phyloP scores from a whole-genome alignment of 2,888 invertebrate genomes.

The Dinocampus coccinellae region DNA sequence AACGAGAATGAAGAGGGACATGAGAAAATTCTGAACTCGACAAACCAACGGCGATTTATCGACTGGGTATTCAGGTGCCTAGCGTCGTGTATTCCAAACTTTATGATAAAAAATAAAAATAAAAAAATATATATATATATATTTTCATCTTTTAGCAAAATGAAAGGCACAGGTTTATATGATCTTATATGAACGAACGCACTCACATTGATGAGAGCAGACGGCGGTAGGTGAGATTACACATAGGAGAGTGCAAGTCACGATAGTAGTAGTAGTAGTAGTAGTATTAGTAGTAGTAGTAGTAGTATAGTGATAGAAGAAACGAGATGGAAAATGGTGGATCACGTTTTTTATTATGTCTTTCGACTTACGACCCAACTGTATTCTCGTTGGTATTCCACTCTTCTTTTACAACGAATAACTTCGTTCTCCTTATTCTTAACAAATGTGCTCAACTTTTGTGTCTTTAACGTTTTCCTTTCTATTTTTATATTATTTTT shows the following conservation, averaged over 20 bases:
- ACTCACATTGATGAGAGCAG: slow-evolving; percentile 38
- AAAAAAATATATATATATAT: no score
- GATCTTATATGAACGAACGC: slow-evolving; percentile 34
- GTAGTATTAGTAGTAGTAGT: background rate
- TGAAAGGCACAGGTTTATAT: slow-evolving; percentile 49
- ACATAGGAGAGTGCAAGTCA: background rate
- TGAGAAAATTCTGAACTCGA: slow-evolving; percentile 39
- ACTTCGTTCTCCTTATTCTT: background rate
- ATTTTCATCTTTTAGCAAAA: slow-evolving; percentile 41
- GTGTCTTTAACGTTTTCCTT: background rate
- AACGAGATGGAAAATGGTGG: background rate
- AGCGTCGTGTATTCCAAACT: slow-evolving; percentile 39
- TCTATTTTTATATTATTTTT: no score
- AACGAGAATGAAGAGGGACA: slow-evolving; percentile 28
- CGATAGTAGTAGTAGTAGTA: background rate
- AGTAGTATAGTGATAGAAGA: background rate
- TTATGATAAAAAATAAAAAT: background rate
- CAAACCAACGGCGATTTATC: slow-evolving; percentile 55
- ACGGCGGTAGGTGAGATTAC: slow-evolving; percentile 26
- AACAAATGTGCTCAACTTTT: background rate
- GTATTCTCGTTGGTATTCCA: slow-evolving; percentile 1
- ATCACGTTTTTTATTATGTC: slow-evolving; percentile 1
- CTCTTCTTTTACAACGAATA: background rate
- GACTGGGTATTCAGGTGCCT: slow-evolving; percentile 56
- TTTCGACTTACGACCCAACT: background rate